phyloP scores from a whole-genome alignment of 2,113 vertebrate species.

The Dipodomys stephensi region DNA sequence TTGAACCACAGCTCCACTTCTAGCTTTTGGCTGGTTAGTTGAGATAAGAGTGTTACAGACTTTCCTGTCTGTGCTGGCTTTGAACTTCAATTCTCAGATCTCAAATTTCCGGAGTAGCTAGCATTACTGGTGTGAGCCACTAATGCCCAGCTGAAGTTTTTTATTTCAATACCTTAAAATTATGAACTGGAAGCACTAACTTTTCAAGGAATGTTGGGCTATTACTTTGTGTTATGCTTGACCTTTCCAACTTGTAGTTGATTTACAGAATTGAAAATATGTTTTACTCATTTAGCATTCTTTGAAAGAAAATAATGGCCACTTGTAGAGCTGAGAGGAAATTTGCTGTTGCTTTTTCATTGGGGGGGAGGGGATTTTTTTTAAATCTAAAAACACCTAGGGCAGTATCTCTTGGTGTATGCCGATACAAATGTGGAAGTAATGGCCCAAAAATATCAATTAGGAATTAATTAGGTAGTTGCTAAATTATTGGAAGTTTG shows the following conservation, averaged over 20 bases:
- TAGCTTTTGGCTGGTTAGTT: no score
- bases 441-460: conserved; percentile 82
- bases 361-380: neutral
- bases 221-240: conserved; percentile 18
- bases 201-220: neutral
- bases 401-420: conserved; percentile 57
- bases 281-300: conserved; percentile 35
- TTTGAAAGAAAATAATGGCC: neutral
- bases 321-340: neutral
- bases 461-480: conserved; percentile 83
- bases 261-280: conserved; percentile 15
- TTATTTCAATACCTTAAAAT: conserved; percentile 9
- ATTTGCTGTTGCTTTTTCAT: neutral
- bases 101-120: no score
- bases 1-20: no score
- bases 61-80: no score
- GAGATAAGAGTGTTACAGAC: no score
- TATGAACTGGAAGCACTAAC: neutral
- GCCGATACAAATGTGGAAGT: conserved; percentile 71
- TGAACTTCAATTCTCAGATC: no score
- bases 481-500: conserved; percentile 83
- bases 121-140: no score
- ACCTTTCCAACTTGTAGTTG: neutral
- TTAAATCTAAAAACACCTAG: conserved; percentile 39
- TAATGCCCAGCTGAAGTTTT: neutral